These are phyloP conservation scores for Blastomussa wellsi DNA, from an alignment of 92 coral and sea anemone species.

Conservation along the genomic window DNA sequence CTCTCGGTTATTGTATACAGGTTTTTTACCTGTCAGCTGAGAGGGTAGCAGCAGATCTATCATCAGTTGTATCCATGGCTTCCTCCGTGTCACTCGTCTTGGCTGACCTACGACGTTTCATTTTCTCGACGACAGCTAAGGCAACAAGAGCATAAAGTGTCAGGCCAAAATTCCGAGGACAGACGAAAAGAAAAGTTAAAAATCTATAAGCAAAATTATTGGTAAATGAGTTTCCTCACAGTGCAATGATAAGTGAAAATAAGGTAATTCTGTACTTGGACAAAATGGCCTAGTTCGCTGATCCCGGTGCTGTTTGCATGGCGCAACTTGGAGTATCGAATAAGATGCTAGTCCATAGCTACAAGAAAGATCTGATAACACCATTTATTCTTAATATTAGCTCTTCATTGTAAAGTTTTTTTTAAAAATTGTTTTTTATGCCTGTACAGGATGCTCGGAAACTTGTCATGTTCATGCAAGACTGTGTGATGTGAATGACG, in stretches of 20 bases:
- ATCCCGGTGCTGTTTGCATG: neutral
- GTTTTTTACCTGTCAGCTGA: slow-evolving; percentile 89
- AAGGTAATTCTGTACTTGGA: neutral
- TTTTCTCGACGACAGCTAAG: slow-evolving; percentile 75
- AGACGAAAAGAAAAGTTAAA: neutral
- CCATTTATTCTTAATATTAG: no score
- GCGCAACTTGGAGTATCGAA: no score
- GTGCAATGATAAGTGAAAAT: neutral
- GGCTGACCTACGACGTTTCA: slow-evolving; percentile 77
- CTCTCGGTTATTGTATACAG: no score
- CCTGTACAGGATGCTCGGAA: no score
- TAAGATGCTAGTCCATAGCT: no score
- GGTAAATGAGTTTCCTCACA: neutral
- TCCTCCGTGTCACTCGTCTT: slow-evolving; percentile 63
- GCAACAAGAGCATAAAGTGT: neutral
- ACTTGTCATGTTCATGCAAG: no score
- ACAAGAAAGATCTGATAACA: no score
- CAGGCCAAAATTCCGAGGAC: neutral
- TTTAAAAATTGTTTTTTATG: no score
- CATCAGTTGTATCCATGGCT: slow-evolving; percentile 85
- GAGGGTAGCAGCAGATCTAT: slow-evolving; percentile 53
- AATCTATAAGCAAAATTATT: neutral
- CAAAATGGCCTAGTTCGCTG: neutral
- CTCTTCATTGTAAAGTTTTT: no score
- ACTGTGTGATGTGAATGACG: neutral